Evolutionary conservation across 2,888 invertebrate species (phyloP).

Genomic region (Dione juno): DNA sequence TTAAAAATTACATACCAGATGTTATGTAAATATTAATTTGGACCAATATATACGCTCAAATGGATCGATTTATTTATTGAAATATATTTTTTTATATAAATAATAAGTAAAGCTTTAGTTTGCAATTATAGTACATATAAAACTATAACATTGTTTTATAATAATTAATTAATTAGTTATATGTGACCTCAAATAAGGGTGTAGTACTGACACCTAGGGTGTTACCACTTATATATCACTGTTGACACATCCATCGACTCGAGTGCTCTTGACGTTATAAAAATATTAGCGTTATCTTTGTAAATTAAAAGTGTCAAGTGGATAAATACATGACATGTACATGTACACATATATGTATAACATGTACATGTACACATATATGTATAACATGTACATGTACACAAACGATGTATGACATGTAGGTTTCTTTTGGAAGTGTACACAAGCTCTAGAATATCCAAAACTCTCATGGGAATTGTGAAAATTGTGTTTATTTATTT

Average conservation of each 20-base stretch:
- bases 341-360: too few relatives aligned
- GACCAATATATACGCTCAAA: not conserved
- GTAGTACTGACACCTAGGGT: not conserved
- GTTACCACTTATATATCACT: not conserved
- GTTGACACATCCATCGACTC: constrained; percentile 1
- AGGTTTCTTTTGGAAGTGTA: too few relatives aligned
- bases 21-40: not conserved
- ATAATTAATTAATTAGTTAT: not conserved
- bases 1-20: not conserved
- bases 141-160: not conserved
- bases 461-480: too few relatives aligned
- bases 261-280: constrained; percentile 15
- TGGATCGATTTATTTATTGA: not conserved
- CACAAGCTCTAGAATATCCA: too few relatives aligned
- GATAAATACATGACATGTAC: too few relatives aligned
- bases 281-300: constrained; percentile 24
- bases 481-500: too few relatives aligned
- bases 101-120: too few relatives aligned
- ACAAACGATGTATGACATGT: too few relatives aligned
- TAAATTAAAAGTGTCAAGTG: constrained; percentile 6
- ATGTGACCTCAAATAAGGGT: not conserved
- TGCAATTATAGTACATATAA: too few relatives aligned
- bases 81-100: not conserved
- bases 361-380: too few relatives aligned
- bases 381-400: too few relatives aligned